A percentile compares a stretch with the other conserved stretches of the same genome.
Evolutionary conservation across 2,888 invertebrate species (phyloP).

Genomic region (Epirrhoe alternata): DNA sequence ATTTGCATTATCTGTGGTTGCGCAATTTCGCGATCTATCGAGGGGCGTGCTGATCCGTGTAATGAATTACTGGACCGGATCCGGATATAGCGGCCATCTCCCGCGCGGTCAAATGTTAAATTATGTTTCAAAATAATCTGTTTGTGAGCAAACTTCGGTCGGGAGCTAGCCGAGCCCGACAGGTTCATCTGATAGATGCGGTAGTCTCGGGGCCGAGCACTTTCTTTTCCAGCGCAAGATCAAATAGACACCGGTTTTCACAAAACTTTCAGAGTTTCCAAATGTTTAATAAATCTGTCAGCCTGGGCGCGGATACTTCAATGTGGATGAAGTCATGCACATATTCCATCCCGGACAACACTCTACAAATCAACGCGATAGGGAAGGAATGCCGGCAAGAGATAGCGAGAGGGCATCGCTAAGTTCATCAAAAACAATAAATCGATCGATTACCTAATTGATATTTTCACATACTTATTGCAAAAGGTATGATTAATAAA

Average conservation of each 20-base stretch:
- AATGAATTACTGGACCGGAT: slow-evolving; percentile 35
- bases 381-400: not conserved
- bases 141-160: slow-evolving; percentile 17
- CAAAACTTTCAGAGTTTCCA: too few species aligned
- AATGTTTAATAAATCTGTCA: too few species aligned
- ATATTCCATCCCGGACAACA: not conserved
- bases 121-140: slow-evolving; percentile 31
- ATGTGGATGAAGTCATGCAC: not conserved
- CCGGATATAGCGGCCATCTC: slow-evolving; percentile 27
- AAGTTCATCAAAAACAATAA: not conserved
- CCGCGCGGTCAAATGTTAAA: slow-evolving; percentile 43
- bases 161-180: slow-evolving; percentile 17
- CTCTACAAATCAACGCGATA: not conserved
- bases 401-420: not conserved
- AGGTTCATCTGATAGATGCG: slow-evolving; percentile 4
- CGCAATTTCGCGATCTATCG: slow-evolving; percentile 54
- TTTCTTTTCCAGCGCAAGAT: slow-evolving; percentile 12
- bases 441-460: not conserved
- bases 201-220: not conserved
- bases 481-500: too few species aligned
- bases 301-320: not conserved
- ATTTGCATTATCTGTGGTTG: slow-evolving; percentile 58
- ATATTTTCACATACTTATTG: too few species aligned
- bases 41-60: slow-evolving; percentile 33
- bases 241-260: not conserved